phyloP scores from a whole-genome alignment of 1,140 invertebrate genomes.

The Varroa destructor region DNA sequence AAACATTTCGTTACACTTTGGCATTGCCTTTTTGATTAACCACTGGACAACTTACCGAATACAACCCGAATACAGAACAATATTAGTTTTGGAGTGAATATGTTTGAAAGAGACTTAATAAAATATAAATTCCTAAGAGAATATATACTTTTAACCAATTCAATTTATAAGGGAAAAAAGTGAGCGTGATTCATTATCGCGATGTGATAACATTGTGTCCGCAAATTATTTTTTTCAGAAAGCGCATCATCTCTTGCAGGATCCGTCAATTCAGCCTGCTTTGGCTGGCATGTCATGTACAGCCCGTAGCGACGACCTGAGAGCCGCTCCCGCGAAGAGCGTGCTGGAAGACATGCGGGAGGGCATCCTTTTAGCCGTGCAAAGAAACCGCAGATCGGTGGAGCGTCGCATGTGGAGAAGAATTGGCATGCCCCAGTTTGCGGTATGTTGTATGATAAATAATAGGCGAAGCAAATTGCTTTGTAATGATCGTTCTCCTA shows the following conservation, averaged over 20 bases:
- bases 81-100: no score
- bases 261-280: background rate
- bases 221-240: background rate
- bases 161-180: background rate
- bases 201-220: background rate
- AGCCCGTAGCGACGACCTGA: background rate
- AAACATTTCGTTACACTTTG: no score
- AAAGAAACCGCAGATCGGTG: background rate
- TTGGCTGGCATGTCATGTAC: background rate
- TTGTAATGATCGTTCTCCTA: no score
- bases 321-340: background rate
- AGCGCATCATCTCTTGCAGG: background rate
- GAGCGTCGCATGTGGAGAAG: background rate
- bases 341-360: constrained; percentile 4
- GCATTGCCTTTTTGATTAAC: no score
- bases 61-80: no score
- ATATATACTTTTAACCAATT: no score
- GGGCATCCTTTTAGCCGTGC: background rate
- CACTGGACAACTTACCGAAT: no score
- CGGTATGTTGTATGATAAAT: background rate
- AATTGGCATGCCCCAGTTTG: constrained; percentile 18
- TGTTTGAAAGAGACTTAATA: no score
- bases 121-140: no score
- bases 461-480: no score
- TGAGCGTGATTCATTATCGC: background rate